Conservation (phyloP, 2,113 vertebrate species). For the Bambusicola thoracicus region DNA sequence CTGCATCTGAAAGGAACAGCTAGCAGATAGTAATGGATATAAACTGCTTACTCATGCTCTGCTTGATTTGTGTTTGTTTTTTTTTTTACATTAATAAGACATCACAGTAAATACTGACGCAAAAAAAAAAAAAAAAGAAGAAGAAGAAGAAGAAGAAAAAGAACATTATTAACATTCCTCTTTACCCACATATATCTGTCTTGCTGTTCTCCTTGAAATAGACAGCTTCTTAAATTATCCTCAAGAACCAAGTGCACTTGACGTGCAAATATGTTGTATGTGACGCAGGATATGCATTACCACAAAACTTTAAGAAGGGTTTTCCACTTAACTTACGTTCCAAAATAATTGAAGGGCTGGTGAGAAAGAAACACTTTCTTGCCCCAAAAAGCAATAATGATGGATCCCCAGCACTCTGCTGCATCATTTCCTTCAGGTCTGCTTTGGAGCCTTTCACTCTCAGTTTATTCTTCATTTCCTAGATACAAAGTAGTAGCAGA, state of each 20-base stretch:
- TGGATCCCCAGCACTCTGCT: background rate
- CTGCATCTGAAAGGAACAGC: background rate
- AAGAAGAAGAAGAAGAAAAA: background rate
- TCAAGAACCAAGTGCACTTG: background rate
- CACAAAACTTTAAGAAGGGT: background rate
- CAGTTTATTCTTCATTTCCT: background rate
- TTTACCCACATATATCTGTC: constrained; percentile 3
- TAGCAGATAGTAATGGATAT: background rate
- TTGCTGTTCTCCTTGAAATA: background rate
- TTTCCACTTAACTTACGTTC: background rate
- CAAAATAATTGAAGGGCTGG: background rate
- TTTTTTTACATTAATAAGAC: background rate
- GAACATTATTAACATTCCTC: constrained; percentile 1
- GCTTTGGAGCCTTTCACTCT: background rate
- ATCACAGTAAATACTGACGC: constrained; percentile 44
- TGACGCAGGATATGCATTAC: background rate
- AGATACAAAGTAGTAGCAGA: background rate
- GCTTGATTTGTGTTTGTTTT: background rate
- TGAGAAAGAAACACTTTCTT: background rate
- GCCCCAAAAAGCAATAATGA: background rate
- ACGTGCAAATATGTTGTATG: background rate
- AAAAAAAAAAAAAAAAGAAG: background rate
- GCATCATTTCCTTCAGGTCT: background rate
- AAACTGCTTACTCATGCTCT: background rate
- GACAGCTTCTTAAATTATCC: background rate